Conservation (phyloP, 2,888 invertebrate genomes). For the Meghimatium bilineatum region DNA sequence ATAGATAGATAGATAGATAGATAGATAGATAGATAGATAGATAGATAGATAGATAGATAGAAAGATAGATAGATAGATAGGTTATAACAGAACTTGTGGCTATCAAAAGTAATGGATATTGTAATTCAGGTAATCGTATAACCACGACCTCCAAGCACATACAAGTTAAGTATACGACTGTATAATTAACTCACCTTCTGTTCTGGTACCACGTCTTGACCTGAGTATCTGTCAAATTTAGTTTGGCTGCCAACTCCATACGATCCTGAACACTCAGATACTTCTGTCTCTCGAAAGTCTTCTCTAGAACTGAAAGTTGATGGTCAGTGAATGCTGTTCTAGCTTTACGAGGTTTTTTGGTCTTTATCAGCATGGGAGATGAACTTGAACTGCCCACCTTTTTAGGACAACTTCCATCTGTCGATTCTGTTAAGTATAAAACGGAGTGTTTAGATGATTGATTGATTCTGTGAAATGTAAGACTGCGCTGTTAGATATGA, state of each 20-base stretch:
- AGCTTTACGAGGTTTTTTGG: slow-evolving; percentile 97
- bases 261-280: slow-evolving; percentile 87
- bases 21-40: no score
- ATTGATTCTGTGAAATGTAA: no score
- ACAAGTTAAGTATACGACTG: no score
- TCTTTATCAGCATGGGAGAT: slow-evolving; percentile 48
- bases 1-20: no score
- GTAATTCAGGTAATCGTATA: no score
- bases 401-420: slow-evolving; percentile 28
- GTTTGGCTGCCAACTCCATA: slow-evolving; percentile 96
- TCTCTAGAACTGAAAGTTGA: slow-evolving; percentile 93
- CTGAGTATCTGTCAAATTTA: slow-evolving; percentile 98
- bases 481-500: no score
- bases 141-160: no score
- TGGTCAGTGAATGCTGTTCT: slow-evolving; percentile 99
- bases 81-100: no score
- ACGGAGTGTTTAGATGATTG: no score
- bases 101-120: no score
- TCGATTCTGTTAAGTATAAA: slow-evolving; percentile 28
- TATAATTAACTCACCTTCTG: slow-evolving; percentile 82
- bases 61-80: neutral
- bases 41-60: neutral
- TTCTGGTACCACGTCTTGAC: slow-evolving; percentile 99
- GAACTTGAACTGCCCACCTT: slow-evolving; percentile 18
- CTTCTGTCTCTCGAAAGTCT: slow-evolving; percentile 97